phyloP scores from a whole-genome alignment of 2,797 vertebrate species.

The Anguilla anguilla region DNA sequence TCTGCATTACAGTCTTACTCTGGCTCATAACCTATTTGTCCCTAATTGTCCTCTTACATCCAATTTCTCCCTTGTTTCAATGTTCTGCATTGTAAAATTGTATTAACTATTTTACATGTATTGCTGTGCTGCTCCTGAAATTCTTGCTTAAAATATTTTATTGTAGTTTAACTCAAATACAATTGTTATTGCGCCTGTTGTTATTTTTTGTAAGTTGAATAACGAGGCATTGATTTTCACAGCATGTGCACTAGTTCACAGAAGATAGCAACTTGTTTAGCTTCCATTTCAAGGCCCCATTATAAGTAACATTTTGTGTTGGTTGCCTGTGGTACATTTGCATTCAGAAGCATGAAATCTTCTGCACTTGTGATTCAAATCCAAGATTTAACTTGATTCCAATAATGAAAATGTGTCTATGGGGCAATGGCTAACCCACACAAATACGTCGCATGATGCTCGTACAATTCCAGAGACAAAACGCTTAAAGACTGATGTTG shows the following conservation, averaged over 20 bases:
- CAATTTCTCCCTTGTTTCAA: background rate
- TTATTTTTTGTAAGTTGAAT: background rate
- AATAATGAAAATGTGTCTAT: background rate
- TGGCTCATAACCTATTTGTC: background rate
- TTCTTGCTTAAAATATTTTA: background rate
- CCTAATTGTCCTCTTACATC: conserved; percentile 17
- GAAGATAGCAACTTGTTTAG: background rate
- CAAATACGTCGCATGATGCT: background rate
- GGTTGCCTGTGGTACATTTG: background rate
- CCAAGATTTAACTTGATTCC: background rate
- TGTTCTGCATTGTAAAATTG: background rate
- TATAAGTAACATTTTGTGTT: background rate
- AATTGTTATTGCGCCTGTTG: background rate
- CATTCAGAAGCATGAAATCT: background rate
- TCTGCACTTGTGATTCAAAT: background rate
- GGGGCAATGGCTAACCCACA: background rate
- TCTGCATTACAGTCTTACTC: background rate
- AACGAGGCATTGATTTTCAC: background rate
- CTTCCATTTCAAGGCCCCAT: background rate
- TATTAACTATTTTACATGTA: background rate
- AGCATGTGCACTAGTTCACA: background rate
- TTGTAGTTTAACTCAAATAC: background rate
- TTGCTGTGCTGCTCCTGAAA: background rate
- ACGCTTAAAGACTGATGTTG: background rate
- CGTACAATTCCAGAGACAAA: background rate